Evolutionary conservation across 2,888 invertebrate genomes (phyloP), one percentile per base, ranked within the genome.

Genomic region (Drosophila picticornis): DNA sequence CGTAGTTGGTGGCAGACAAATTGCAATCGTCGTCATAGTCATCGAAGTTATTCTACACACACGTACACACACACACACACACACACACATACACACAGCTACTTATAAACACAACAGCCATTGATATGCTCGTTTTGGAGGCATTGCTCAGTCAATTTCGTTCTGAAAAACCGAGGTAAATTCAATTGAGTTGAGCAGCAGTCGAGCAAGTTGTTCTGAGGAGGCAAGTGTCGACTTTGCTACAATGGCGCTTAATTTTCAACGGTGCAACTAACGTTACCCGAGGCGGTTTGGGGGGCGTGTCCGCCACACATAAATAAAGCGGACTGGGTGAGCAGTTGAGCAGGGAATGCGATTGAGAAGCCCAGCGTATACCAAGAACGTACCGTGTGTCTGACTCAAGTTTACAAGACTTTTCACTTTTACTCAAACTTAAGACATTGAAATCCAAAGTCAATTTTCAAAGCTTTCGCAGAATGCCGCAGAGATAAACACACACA

Each of bases 181-280:
- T 87, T 87, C 88, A 89, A 87, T 87, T 89, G 88, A 89, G 72
- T 72, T 67, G 70, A 83, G 64, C 70, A 79, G 69, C 71, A 38
- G 27, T 64, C 55, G 58, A 61, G 40, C 62, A 61, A 62, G 60
- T 65, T 67, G 83, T 65, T 74, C 71, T 48, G 32, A 52, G 31
- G 53, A 63, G 61, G 50, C 46, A 52, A 50, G 53, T 51, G 72
- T 70, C 52, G 64, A 73, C 70, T 36, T 56, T 68, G 70, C 73
- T 77, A 86, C 86, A 87, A 89, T 81, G 67, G 75, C 65, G 89
- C 83, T 87, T 87, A 87, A 87, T 87, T 89, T 87, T 73, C 74
- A 80, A 70, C 82, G 71, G 65, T 85, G 75, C 84, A 77, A 52
- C 80, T 56, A 50, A 69, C 61, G 67, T 60, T 55, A 43, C 25